phyloP scores from a whole-genome alignment of 2,888 invertebrate species.

The Amphipoea lucens region DNA sequence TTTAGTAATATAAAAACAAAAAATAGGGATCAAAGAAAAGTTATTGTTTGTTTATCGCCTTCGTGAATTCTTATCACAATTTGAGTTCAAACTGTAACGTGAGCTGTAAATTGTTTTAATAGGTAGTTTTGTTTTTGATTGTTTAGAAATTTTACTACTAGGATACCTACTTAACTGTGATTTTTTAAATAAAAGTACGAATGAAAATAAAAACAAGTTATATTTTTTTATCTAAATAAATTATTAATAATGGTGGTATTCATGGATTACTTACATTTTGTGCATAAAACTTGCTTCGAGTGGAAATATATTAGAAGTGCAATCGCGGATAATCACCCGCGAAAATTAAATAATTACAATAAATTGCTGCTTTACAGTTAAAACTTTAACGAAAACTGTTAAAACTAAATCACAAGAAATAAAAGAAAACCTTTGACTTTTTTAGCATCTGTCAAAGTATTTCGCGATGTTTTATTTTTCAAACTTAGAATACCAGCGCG shows the following conservation, averaged over 20 bases:
- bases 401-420: constrained; percentile 23
- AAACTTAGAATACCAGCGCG: constrained; percentile 70
- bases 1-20: not conserved
- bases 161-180: not conserved
- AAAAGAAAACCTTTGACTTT: constrained; percentile 26
- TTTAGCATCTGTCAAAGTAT: constrained; percentile 38
- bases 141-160: not conserved
- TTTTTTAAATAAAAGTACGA: not conserved
- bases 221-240: not conserved
- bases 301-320: constrained; percentile 54
- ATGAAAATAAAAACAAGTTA: not conserved
- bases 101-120: constrained; percentile 4
- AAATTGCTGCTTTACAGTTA: not conserved
- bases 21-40: not conserved
- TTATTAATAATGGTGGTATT: not conserved
- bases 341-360: constrained; percentile 32
- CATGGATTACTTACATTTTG: constrained; percentile 70
- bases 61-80: constrained; percentile 31
- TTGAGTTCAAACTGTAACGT: constrained; percentile 23
- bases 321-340: constrained; percentile 47
- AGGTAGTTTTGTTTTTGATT: not conserved
- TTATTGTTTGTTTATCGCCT: constrained; percentile 21
- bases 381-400: constrained; percentile 1
- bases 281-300: constrained; percentile 70
- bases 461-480: constrained; percentile 68